phyloP scores from a whole-genome alignment of 2,113 vertebrate species.

The Clarias magur region DNA sequence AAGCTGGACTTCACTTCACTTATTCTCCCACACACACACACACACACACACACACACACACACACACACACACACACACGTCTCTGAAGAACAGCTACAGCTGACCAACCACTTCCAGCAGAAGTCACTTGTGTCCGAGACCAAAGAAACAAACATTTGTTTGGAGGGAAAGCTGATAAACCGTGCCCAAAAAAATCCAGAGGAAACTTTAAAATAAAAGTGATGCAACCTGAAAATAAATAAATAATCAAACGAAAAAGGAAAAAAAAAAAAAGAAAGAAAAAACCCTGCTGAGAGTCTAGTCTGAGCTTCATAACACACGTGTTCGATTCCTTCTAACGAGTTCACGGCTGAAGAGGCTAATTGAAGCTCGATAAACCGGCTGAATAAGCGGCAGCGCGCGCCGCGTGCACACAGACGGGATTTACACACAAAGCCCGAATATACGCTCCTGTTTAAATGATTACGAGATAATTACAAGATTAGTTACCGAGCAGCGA shows the following conservation, averaged over 20 bases:
- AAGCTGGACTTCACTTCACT: not conserved
- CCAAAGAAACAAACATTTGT: conserved; percentile 15
- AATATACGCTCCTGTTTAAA: not conserved
- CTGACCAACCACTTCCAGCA: not conserved
- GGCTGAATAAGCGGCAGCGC: not conserved
- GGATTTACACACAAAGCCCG: conserved; percentile 6
- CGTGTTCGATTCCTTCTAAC: conserved; percentile 17
- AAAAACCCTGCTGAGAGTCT: not conserved
- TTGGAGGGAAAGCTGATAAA: not conserved
- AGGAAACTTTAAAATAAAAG: not conserved
- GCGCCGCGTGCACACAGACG: not conserved
- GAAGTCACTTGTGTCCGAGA: conserved; percentile 27
- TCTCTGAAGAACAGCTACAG: not conserved
- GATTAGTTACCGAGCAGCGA: not conserved
- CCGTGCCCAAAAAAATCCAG: not conserved
- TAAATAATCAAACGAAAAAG: not conserved
- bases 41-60: not conserved
- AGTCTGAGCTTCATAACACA: not conserved
- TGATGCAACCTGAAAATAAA: not conserved
- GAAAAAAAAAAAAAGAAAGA: too few relatives aligned
- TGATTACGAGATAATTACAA: conserved; percentile 14
- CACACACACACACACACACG: not conserved
- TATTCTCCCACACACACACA: not conserved
- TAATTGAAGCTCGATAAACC: conserved; percentile 12
- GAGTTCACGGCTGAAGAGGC: conserved; percentile 12